Evolutionary conservation across 2,888 invertebrate genomes (phyloP).

Genomic region (Tubulanus polymorphus): DNA sequence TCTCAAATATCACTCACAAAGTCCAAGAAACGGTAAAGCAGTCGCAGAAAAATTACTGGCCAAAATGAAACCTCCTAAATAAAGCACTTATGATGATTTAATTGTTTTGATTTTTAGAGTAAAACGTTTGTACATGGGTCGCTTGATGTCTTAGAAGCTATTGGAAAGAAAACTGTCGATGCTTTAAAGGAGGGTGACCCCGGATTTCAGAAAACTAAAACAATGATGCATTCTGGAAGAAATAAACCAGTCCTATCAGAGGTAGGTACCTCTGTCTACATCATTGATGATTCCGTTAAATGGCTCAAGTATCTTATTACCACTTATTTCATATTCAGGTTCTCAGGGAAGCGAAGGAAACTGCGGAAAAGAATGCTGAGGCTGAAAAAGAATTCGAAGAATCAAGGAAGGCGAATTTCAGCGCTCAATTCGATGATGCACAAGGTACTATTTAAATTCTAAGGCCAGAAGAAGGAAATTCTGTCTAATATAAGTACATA

Average conservation of each 20-base stretch:
- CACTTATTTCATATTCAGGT: slow-evolving; percentile 37
- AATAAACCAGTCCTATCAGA: slow-evolving; percentile 49
- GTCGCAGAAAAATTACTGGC: slow-evolving; percentile 21
- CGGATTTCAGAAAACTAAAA: slow-evolving; percentile 73
- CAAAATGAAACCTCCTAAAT: too few species aligned
- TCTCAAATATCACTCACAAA: slow-evolving; percentile 25
- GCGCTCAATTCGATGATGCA: slow-evolving; percentile 76
- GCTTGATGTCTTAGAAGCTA: slow-evolving; percentile 79
- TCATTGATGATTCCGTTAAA: not conserved
- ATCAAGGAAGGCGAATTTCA: slow-evolving; percentile 63
- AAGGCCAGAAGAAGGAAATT: too few species aligned
- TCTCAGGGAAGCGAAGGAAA: slow-evolving; percentile 65
- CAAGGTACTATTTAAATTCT: slow-evolving; percentile 61
- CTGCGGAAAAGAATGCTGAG: slow-evolving; percentile 60
- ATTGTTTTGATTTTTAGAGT: too few species aligned
- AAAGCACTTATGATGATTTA: too few species aligned
- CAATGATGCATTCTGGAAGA: slow-evolving; percentile 57
- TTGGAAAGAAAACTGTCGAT: slow-evolving; percentile 93
- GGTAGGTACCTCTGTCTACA: slow-evolving; percentile 21
- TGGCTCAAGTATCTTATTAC: not conserved
- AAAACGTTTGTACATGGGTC: too few species aligned
- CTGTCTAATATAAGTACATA: not conserved
- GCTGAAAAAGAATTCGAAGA: slow-evolving; percentile 55
- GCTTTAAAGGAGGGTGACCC: slow-evolving; percentile 90
- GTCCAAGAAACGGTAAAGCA: slow-evolving; percentile 37